phyloP scores from a whole-genome alignment of 2,888 invertebrate genomes.

The Eretmocerus hayati region DNA sequence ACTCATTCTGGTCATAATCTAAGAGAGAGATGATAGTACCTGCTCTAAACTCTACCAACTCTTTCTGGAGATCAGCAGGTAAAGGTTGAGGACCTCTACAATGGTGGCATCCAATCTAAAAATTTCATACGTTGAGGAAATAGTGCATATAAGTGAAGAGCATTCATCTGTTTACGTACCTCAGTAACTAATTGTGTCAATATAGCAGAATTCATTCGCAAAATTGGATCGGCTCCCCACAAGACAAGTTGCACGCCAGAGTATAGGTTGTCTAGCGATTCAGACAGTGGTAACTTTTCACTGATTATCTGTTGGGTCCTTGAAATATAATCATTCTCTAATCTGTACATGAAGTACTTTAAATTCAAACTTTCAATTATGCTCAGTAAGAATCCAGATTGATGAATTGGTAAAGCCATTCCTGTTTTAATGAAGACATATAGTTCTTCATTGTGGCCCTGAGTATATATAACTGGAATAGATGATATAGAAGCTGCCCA shows the following conservation, averaged over 20 bases:
- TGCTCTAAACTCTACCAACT: slow-evolving; percentile 34
- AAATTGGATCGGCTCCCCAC: slow-evolving; percentile 36
- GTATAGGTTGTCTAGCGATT: slow-evolving; percentile 33
- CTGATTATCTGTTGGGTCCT: slow-evolving; percentile 30
- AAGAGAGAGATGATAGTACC: slow-evolving; percentile 36
- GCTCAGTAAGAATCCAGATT: slow-evolving; percentile 29
- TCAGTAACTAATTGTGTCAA: slow-evolving; percentile 36
- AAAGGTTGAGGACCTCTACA: slow-evolving; percentile 39
- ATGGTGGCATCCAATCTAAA: slow-evolving; percentile 43
- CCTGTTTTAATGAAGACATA: slow-evolving; percentile 38
- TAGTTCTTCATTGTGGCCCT: slow-evolving; percentile 35
- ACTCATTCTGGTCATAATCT: slow-evolving; percentile 30
- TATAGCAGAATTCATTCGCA: slow-evolving; percentile 36
- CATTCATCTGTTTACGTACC: slow-evolving; percentile 24
- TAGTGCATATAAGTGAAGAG: background rate
- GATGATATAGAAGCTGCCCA: slow-evolving; percentile 35
- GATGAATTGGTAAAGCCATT: slow-evolving; percentile 37
- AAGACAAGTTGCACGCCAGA: slow-evolving; percentile 36
- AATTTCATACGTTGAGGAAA: background rate
- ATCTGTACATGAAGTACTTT: slow-evolving; percentile 25
- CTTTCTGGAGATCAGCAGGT: slow-evolving; percentile 34
- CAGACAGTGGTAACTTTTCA: slow-evolving; percentile 28
- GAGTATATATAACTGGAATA: slow-evolving; percentile 39
- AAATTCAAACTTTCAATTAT: slow-evolving; percentile 26
- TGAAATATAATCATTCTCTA: slow-evolving; percentile 31